Evolutionary conservation across 2,797 vertebrate species (phyloP), one percentile per base, ranked within the genome.

Genomic region (Distichodus sexfasciatus): DNA sequence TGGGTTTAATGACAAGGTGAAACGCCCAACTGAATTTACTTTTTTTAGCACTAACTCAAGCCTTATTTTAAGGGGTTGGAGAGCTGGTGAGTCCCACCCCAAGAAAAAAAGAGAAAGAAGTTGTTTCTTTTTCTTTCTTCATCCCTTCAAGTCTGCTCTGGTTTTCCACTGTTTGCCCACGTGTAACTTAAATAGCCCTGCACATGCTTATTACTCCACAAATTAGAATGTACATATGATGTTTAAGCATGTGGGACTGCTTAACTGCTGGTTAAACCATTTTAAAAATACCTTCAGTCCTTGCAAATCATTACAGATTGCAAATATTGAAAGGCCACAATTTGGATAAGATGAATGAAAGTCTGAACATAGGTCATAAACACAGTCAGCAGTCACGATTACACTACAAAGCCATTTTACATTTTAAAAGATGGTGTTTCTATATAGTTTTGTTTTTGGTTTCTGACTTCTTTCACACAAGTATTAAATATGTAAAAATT

Each of bases 181-280:
- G 75, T 78, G 83, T 87, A 87, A 87, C 88, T 87, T 75, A 87
- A 89, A 83, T 81, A 86, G 66, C 73, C 78, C 77, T 72, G 76
- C 83, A 84, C 88, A 89, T 87, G 87, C 86, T 85, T 82, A 82
- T 88, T 86, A 85, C 72, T 82, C 85, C 80, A 78, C 82, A 88
- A 91, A 89, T 90, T 90, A 91, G 79, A 86, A 87, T 79, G 79
- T 82, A 44, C 78, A 78, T 71, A 84, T 85, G 85, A 83, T 89
- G 82, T 87, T 90, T 90, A 87, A 87, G 87, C 78, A 33, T 64
- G 68, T 80, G 86, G 87, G 84, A 79, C 76, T 62, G 69, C 66
- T 72, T 87, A 87, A 81, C 82, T 83, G 77, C 85, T 85, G 79
- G 85, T 90, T 91, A 88, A 85, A 83, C 82, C 70, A 62, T 75